Base-by-base conservation (phyloP, 2,888 invertebrate genomes). In the Oasisia sp. region DNA sequence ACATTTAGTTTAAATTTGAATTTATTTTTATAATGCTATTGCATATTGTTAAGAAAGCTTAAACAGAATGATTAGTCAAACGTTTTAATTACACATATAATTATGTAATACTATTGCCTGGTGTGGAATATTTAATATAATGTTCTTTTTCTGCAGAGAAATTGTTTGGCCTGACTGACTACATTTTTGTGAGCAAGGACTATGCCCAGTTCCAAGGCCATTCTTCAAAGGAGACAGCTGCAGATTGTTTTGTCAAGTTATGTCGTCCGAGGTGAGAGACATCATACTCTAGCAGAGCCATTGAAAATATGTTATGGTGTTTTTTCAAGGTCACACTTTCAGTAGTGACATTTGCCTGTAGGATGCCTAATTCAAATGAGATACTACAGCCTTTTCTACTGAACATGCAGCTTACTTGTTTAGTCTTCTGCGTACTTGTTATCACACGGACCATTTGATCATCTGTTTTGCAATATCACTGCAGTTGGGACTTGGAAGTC, bases 131-230 rank as follows among this genome's bases (percentile, higher is more conserved):
- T 14, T 74, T 74, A 19, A 19, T 74, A 74, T 27, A 27, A 27
- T 32, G 90, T 44, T 50, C 14, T 14, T 50, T 90, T 44, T 27
- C 32, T 44, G 38, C 90, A 90, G 90, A 14, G 12, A n/a, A 44
- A 44, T 44, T 90, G 27, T 44, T 90, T 44, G 90, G 38, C 90
- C n/a, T 90, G 44, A 27, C 38, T 7, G 90, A 90, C 90, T 90
- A 90, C 32, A 8, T 27, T 14, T 90, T 90, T 44, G 44, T 90
- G 19, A 90, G 90, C 44, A 90, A 90, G 8, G 90, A 90, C 44
- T 27, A 44, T 32, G 90, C 90, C 44, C 90, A 14, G 7, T 44
- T 44, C 44, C 90, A 44, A 38, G 90, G 90, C 27, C 27, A 90
- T 27, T n/a, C 7, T 32, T 44, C 38, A 5, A 90, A 44, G 90